Evolutionary conservation across 1,140 invertebrate genomes (phyloP).

Genomic region (Drosophila ambigua): DNA sequence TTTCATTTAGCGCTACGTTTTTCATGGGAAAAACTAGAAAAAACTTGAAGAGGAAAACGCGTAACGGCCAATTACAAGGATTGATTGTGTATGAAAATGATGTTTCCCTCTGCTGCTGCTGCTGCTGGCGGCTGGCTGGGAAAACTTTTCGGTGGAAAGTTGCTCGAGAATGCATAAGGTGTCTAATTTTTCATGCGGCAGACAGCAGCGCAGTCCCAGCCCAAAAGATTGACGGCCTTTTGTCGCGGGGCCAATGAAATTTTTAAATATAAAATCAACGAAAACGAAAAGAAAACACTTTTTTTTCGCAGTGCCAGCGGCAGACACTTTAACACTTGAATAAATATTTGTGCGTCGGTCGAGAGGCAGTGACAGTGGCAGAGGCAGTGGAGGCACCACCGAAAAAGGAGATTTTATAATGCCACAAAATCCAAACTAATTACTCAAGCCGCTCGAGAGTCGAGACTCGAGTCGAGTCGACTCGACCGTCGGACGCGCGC

Average conservation of each 20-base stretch:
- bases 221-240: constrained; percentile 66
- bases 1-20: constrained; percentile 84
- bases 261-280: constrained; percentile 61
- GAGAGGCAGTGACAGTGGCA: constrained; percentile 5
- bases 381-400: constrained; percentile 8
- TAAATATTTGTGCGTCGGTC: constrained; percentile 79
- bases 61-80: constrained; percentile 84
- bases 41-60: constrained; percentile 61
- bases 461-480: constrained; percentile 5
- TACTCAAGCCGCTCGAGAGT: constrained; percentile 66
- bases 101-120: constrained; percentile 32
- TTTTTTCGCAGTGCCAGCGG: constrained; percentile 68
- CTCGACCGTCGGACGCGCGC: constrained; percentile 64
- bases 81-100: constrained; percentile 84
- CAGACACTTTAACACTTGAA: constrained; percentile 83
- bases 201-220: constrained; percentile 26
- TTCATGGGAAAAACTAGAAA: constrained; percentile 81
- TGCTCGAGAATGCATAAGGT: constrained; percentile 72
- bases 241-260: constrained; percentile 74
- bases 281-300: constrained; percentile 61
- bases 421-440: constrained; percentile 83
- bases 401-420: constrained; percentile 77
- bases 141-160: constrained; percentile 45
- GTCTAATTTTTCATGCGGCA: constrained; percentile 79
- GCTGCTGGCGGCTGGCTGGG: constrained; percentile 2